Base-by-base conservation (phyloP, 2,797 vertebrate genomes). In the Holocentrus rufus region DNA sequence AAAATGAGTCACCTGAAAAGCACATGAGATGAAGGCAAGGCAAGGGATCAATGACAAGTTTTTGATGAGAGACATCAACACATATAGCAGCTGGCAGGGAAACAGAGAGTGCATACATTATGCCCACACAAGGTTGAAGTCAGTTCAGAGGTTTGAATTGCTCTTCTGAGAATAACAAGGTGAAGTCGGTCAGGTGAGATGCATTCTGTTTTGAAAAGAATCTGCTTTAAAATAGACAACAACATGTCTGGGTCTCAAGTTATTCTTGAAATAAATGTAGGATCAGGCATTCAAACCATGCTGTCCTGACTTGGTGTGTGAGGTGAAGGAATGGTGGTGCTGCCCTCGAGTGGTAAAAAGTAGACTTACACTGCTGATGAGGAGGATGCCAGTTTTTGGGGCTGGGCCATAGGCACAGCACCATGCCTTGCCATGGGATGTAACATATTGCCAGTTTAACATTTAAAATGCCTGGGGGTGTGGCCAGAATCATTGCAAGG, bases 311-410 rank as follows among this genome's bases (percentile, higher is more conserved):
- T 23, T 20, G 17, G 20, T 15, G 27, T 6, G 7, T 59, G 55
- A 5, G 27, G 25, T 0, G 72, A 77, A 20, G 56, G n/a, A 83
- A 81, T 22, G 79, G 2, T 39, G 52, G 54, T 85, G 81, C 82
- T 77, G 84, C 87, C 86, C 80, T 73, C 90, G 25, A 25, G 76
- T 85, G 90, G 83, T 9, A 0, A 15, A 0, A 5, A 3, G 47
- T 4, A 44, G 72, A 42, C 25, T 56, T 52, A 65, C n/a, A 11
- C 31, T 5, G 39, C 4, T 61, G 18, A 17, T 27, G 36, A 17
- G 42, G 17, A 8, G 10, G 0, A 2, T 39, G 36, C 9, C 36
- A 2, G 13, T 17, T 1, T 27, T 22, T 4, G 17, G 5, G 4
- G 22, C 2, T 58, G 56, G n/a, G 36, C 36, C 36, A 39, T 13